Evolutionary conservation across 2,113 vertebrate genomes (phyloP).

Genomic region (Anas platyrhynchos): DNA sequence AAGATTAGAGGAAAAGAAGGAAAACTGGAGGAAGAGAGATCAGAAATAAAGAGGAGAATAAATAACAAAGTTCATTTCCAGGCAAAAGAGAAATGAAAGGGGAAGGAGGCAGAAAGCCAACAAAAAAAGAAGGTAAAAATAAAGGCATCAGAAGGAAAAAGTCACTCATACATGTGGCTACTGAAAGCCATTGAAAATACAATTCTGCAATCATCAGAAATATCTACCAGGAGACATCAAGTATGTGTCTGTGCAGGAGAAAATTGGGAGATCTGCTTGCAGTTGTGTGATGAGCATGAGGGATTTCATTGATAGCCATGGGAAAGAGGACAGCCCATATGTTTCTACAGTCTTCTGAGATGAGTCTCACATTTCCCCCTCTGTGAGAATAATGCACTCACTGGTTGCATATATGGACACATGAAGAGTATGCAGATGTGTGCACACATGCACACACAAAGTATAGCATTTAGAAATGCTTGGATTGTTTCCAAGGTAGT

Average conservation of each 20-base stretch:
- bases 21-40: background rate
- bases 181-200: background rate
- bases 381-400: constrained; percentile 23
- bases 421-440: constrained; percentile 24
- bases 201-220: background rate
- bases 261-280: background rate
- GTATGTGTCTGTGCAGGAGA: background rate
- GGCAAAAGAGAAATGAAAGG: constrained; percentile 1
- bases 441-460: constrained; percentile 41
- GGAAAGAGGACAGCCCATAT: constrained; percentile 14
- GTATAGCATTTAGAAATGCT: constrained; percentile 59
- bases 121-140: background rate
- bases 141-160: background rate
- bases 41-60: background rate
- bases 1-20: background rate
- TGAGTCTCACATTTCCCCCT: constrained; percentile 3
- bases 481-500: constrained; percentile 67
- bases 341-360: background rate
- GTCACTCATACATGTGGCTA: background rate
- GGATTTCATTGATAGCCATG: constrained; percentile 6
- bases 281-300: constrained; percentile 1
- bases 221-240: background rate
- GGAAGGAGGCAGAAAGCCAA: background rate
- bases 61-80: background rate
- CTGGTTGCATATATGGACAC: background rate